Conservation (phyloP, 2,888 invertebrate species). For the Nesidiocoris tenuis region DNA sequence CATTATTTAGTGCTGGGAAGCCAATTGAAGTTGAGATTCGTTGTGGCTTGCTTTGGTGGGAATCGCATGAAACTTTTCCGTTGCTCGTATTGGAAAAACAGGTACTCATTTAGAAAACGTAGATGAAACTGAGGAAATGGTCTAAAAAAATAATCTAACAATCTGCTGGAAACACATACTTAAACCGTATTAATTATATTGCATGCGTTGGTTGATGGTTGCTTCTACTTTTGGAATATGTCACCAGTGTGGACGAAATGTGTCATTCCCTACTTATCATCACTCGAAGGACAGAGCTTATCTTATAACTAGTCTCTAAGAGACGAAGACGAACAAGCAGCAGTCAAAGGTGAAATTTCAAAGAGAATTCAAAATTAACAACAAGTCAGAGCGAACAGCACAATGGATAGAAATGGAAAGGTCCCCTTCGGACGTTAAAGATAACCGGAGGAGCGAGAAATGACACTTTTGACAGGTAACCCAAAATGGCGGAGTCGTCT, state of each 20-base stretch:
- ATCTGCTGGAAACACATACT: no score
- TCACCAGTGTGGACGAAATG: background rate
- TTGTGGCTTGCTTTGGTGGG: no score
- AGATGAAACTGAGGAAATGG: no score
- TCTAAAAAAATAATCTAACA: no score
- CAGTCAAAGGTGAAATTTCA: background rate
- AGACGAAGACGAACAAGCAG: background rate
- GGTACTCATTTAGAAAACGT: no score
- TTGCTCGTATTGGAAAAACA: no score
- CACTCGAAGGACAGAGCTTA: background rate
- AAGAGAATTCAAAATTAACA: constrained; percentile 1
- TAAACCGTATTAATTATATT: no score
- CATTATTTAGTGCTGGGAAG: no score
- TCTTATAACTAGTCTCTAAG: background rate
- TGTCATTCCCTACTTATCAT: background rate
- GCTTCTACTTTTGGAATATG: no score
- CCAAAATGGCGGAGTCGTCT: constrained; percentile 34
- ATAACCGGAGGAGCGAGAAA: constrained; percentile 28
- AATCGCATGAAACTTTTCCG: no score
- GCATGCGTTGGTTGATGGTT: no score
- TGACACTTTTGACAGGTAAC: constrained; percentile 44
- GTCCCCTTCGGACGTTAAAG: background rate
- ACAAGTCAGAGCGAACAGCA: background rate
- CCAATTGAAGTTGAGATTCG: no score
- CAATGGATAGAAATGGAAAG: background rate